Conservation (phyloP, 2,113 vertebrate species). For the Neodon shergylaensis region DNA sequence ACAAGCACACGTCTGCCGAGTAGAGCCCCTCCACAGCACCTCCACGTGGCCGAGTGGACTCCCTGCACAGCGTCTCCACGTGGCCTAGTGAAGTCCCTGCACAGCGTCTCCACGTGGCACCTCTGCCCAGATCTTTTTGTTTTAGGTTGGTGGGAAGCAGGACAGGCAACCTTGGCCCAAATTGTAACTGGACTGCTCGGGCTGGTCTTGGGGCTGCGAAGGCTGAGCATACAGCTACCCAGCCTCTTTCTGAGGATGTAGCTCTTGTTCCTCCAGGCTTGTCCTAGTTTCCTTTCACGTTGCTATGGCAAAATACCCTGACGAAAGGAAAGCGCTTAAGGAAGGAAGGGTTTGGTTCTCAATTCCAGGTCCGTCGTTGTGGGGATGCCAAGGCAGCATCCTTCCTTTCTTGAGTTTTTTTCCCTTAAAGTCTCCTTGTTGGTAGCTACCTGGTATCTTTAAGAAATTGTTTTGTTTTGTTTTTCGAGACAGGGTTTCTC, state of each 20-base stretch:
- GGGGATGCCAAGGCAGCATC: not conserved
- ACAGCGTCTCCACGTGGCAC: not conserved
- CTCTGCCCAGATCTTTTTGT: not conserved
- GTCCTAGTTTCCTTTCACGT: not conserved
- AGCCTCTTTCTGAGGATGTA: not conserved
- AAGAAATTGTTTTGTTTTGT: too few species aligned
- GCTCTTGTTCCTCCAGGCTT: not conserved
- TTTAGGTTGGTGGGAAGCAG: not conserved
- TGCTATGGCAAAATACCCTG: not conserved
- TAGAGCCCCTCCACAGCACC: not conserved
- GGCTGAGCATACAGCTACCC: not conserved
- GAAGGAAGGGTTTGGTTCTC: not conserved
- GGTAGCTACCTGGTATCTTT: not conserved
- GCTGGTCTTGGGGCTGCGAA: not conserved
- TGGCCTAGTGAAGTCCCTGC: fast-evolving
- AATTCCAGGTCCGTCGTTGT: not conserved
- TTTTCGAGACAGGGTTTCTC: too few species aligned
- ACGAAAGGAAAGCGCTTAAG: too few species aligned
- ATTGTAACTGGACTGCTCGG: not conserved
- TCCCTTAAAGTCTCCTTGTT: not conserved
- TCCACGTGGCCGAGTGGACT: too few species aligned
- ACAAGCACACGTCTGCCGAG: not conserved
- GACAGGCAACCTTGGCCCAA: not conserved
- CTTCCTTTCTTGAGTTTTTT: not conserved
- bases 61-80: not conserved